Percentiles rank a stretch among this genome's conserved stretches.
phyloP scores from a whole-genome alignment of 2,797 vertebrate species.

The Aeoliscus strigatus region DNA sequence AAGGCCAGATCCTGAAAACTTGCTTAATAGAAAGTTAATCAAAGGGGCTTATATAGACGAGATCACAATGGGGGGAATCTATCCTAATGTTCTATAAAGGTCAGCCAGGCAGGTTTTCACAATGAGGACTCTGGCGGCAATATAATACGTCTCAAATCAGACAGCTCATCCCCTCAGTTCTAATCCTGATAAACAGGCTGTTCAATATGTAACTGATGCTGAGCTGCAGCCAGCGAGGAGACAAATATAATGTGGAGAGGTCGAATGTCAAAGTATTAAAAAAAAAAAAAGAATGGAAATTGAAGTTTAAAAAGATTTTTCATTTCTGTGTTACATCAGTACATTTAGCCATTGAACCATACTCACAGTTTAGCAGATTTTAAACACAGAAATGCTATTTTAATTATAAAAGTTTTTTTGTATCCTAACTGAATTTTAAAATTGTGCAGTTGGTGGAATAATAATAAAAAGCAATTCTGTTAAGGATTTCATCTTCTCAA shows the following conservation, averaged over 20 bases:
- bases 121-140: slow-evolving; percentile 68
- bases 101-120: slow-evolving; percentile 62
- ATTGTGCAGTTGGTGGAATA: no score
- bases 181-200: slow-evolving; percentile 90
- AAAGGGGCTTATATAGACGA: slow-evolving; percentile 71
- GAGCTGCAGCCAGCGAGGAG: slow-evolving; percentile 36
- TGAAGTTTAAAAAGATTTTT: slow-evolving; percentile 44
- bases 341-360: background rate
- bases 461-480: no score
- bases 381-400: no score
- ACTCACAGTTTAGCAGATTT: slow-evolving; percentile 12
- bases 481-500: no score
- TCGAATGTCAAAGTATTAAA: slow-evolving; percentile 53
- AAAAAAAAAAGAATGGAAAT: slow-evolving; percentile 49
- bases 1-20: slow-evolving; percentile 83
- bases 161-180: slow-evolving; percentile 78
- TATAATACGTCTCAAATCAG: slow-evolving; percentile 70
- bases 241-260: slow-evolving; percentile 50
- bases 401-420: no score
- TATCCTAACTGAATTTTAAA: no score
- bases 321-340: slow-evolving; percentile 26
- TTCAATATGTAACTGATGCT: slow-evolving; percentile 76
- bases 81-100: slow-evolving; percentile 57
- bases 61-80: slow-evolving; percentile 73
- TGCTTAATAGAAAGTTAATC: slow-evolving; percentile 96